Conservation (phyloP, 1,140 invertebrate genomes). For the Asobara japonica region DNA sequence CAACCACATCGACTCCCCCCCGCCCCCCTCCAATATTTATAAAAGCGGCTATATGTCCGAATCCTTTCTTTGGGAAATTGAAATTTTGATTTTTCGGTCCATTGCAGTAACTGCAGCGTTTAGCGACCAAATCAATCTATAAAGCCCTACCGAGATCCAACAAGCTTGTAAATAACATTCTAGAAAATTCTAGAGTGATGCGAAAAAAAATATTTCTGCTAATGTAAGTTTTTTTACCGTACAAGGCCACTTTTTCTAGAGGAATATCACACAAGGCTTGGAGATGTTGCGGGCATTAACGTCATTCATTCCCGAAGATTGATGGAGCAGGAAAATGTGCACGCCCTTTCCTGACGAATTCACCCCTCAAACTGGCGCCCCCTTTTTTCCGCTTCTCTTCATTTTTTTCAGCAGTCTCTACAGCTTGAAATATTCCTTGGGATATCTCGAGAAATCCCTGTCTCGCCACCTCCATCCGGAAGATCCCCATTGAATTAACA, state of each 20-base stretch:
- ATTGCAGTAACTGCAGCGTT: too few species aligned
- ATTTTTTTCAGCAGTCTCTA: neutral
- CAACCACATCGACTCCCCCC: too few species aligned
- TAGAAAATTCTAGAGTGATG: too few species aligned
- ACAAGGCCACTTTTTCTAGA: constrained; percentile 37
- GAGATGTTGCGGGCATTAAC: constrained; percentile 56
- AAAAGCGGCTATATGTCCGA: too few species aligned
- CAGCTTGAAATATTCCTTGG: neutral
- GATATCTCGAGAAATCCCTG: neutral
- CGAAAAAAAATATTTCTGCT: too few species aligned
- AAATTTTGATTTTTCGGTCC: too few species aligned
- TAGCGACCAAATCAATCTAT: too few species aligned
- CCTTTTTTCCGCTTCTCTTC: neutral
- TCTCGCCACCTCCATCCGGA: neutral
- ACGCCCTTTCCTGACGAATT: neutral
- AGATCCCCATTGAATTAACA: neutral
- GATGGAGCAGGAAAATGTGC: constrained; percentile 48
- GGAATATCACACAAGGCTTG: constrained; percentile 23
- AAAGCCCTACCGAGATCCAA: too few species aligned
- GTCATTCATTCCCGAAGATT: constrained; percentile 61
- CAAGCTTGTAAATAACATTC: too few species aligned
- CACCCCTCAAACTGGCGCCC: neutral
- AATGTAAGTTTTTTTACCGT: constrained; percentile 43
- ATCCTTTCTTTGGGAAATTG: too few species aligned
- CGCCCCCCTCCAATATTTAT: too few species aligned